These are phyloP conservation scores for Sebastolobus alascanus DNA, from an alignment of 2,797 vertebrate genomes.

Conservation along the genomic window DNA sequence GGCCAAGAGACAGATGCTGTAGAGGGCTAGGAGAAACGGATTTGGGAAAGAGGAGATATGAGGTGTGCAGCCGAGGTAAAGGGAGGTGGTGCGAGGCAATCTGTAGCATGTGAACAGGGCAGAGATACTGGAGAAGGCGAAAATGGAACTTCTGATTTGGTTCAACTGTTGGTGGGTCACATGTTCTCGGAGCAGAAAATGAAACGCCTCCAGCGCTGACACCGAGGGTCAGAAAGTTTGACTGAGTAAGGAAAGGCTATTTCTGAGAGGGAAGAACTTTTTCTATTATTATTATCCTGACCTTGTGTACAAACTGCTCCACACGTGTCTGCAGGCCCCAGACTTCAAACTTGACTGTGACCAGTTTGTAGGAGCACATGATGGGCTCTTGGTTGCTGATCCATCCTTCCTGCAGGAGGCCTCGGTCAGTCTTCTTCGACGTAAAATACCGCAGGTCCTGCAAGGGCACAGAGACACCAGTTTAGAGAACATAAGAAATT, in stretches of 20 bases:
- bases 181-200: constrained; percentile 38
- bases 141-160: constrained; percentile 28
- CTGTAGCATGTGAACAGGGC: constrained; percentile 26
- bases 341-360: constrained; percentile 91
- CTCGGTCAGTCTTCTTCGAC: constrained; percentile 87
- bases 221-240: constrained; percentile 7
- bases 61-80: constrained; percentile 23
- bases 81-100: constrained; percentile 4
- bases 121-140: constrained; percentile 35
- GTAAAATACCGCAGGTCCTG: constrained; percentile 88
- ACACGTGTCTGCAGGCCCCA: constrained; percentile 91
- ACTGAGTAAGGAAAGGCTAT: neutral
- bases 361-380: constrained; percentile 93
- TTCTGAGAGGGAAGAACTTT: neutral
- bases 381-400: constrained; percentile 83
- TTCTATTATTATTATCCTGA: constrained; percentile 46
- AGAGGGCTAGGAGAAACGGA: constrained; percentile 30
- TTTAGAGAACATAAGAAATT: neutral
- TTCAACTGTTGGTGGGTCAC: neutral
- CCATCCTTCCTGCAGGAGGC: constrained; percentile 88
- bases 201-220: constrained; percentile 12
- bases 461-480: neutral
- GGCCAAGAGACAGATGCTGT: constrained; percentile 45
- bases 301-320: constrained; percentile 93
- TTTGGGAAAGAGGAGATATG: constrained; percentile 48